Percentiles rank a stretch among this genome's conserved stretches.
Conservation (phyloP, 2,888 invertebrate species). For the Cacoxenus indagator region DNA sequence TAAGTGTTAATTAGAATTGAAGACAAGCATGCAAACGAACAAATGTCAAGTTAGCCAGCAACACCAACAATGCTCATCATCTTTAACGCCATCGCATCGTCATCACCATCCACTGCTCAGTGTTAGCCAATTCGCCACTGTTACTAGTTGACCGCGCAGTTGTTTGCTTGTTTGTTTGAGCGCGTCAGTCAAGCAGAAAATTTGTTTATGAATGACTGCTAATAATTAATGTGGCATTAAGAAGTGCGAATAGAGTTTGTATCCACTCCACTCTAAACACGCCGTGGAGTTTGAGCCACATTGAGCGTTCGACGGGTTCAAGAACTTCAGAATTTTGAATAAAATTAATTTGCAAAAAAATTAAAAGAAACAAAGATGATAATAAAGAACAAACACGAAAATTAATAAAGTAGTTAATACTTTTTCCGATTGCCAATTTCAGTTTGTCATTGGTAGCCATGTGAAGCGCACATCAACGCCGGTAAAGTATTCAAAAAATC, state of each 20-base stretch:
- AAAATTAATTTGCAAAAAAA: constrained; percentile 33
- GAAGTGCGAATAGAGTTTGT: constrained; percentile 46
- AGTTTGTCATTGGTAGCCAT: not conserved
- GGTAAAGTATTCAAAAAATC: not conserved
- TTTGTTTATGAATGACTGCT: constrained; percentile 48
- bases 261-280: not conserved
- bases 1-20: constrained; percentile 51
- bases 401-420: constrained; percentile 7
- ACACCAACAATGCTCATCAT: constrained; percentile 14
- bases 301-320: not conserved
- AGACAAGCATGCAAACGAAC: constrained; percentile 25
- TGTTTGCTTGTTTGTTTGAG: not conserved
- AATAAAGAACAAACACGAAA: constrained; percentile 17
- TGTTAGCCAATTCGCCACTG: too few species aligned
- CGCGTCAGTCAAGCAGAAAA: constrained; percentile 36
- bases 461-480: not conserved
- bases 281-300: not conserved
- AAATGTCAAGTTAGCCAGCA: constrained; percentile 18
- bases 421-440: not conserved
- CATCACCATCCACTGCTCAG: constrained; percentile 13
- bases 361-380: not conserved
- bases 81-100: not conserved
- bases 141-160: not conserved
- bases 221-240: constrained; percentile 46
- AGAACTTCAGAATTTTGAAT: constrained; percentile 33